Percentiles rank a stretch among this genome's conserved stretches.
Evolutionary conservation across 1,140 invertebrate genomes (phyloP).

Genomic region (Lepidotrigona ventralis): DNA sequence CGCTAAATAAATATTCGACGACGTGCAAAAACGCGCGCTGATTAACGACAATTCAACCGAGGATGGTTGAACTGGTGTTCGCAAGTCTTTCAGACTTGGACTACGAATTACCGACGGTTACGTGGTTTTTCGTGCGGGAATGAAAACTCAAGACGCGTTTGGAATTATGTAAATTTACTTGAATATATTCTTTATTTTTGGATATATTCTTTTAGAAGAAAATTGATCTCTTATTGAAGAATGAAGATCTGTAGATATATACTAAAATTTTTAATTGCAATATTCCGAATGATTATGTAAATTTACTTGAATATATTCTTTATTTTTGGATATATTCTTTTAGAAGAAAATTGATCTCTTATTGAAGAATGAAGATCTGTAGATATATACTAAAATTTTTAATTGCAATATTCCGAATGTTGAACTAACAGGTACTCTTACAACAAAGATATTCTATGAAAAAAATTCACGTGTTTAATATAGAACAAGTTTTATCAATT

Average conservation of each 20-base stretch:
- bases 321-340: not conserved
- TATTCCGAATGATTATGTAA: too few relatives aligned
- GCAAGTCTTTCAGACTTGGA: not conserved
- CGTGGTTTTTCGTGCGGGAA: not conserved
- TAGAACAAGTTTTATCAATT: too few relatives aligned
- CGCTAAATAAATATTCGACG: conserved; percentile 15
- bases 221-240: not conserved
- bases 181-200: too few relatives aligned
- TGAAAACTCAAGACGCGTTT: not conserved
- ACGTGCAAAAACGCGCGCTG: not conserved
- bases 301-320: too few relatives aligned
- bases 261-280: too few relatives aligned
- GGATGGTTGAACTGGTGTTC: not conserved
- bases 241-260: not conserved
- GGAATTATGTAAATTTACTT: not conserved
- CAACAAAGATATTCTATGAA: too few relatives aligned
- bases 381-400: too few relatives aligned
- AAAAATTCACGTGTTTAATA: too few relatives aligned
- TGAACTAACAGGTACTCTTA: too few relatives aligned
- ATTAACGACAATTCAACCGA: conserved; percentile 27
- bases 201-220: not conserved
- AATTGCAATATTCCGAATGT: too few relatives aligned
- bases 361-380: not conserved
- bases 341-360: not conserved
- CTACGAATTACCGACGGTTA: not conserved